phyloP scores from a whole-genome alignment of 2,797 vertebrate genomes.

The Onychomys arenicola region DNA sequence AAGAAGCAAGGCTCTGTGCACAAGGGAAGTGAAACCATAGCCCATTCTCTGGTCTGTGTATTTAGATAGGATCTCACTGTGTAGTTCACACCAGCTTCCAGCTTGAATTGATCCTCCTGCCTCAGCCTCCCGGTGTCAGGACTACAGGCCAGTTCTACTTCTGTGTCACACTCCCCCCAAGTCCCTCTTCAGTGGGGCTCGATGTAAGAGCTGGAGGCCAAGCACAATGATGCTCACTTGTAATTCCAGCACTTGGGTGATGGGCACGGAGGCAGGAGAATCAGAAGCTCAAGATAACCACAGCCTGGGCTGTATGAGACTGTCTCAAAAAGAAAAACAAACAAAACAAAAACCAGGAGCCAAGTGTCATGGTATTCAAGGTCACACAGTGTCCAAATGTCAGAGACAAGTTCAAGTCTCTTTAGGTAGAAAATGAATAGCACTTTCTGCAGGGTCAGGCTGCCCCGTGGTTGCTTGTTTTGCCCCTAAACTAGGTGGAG shows the following conservation, averaged over 20 bases:
- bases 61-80: neutral
- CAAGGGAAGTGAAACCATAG: slow-evolving; percentile 62
- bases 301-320: neutral
- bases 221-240: neutral
- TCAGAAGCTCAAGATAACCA: neutral
- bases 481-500: neutral
- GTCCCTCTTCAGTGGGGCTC: neutral
- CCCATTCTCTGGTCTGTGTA: slow-evolving; percentile 1
- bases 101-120: neutral
- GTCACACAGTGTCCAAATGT: neutral
- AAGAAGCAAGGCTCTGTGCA: slow-evolving; percentile 20
- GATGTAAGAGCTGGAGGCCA: neutral
- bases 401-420: neutral
- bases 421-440: neutral
- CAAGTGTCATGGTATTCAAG: neutral
- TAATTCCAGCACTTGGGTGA: neutral
- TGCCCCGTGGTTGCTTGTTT: neutral
- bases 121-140: neutral
- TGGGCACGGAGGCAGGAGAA: neutral
- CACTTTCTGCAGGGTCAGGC: neutral
- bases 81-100: neutral
- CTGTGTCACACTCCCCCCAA: neutral
- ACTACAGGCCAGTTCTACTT: fast-evolving
- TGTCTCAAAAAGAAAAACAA: neutral
- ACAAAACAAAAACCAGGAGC: neutral